A percentile compares a stretch with the other conserved stretches of the same genome.
These are phyloP conservation scores for Urechis unicinctus DNA, from an alignment of 2,888 invertebrate genomes.

Conservation along the genomic window DNA sequence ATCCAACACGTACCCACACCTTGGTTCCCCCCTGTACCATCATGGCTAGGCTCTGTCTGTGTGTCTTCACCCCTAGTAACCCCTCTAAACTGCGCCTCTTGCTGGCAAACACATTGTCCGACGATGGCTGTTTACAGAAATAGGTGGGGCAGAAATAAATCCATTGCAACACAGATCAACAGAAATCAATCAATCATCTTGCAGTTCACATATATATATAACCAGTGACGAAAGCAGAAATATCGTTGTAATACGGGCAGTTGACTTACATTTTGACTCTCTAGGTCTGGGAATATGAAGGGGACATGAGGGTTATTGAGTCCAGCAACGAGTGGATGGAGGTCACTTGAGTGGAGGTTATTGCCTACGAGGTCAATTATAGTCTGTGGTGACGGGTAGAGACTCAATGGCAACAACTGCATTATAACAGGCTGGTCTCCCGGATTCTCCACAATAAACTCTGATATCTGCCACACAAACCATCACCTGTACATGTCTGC, in stretches of 20 bases:
- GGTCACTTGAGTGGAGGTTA: constrained; percentile 7
- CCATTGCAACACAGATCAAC: no score
- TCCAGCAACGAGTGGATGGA: constrained; percentile 8
- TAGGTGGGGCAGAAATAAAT: no score
- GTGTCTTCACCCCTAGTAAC: constrained; percentile 49
- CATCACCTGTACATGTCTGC: neutral
- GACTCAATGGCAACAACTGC: constrained; percentile 67
- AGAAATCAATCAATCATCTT: no score
- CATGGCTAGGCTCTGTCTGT: constrained; percentile 23
- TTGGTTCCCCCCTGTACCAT: neutral
- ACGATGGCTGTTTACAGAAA: no score
- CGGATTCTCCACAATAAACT: constrained; percentile 69
- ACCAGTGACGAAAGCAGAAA: no score
- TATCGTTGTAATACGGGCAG: neutral
- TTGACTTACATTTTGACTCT: neutral
- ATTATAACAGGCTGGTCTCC: constrained; percentile 63
- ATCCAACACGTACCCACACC: neutral
- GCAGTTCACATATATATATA: no score
- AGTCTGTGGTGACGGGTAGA: constrained; percentile 62
- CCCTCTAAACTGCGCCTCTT: constrained; percentile 44
- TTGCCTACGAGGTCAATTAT: constrained; percentile 47
- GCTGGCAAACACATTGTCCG: no score
- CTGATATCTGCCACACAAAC: constrained; percentile 53
- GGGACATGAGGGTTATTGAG: neutral
- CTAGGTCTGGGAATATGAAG: neutral